phyloP scores from a whole-genome alignment of 1,140 invertebrate species.

The Drosophila mojavensis region DNA sequence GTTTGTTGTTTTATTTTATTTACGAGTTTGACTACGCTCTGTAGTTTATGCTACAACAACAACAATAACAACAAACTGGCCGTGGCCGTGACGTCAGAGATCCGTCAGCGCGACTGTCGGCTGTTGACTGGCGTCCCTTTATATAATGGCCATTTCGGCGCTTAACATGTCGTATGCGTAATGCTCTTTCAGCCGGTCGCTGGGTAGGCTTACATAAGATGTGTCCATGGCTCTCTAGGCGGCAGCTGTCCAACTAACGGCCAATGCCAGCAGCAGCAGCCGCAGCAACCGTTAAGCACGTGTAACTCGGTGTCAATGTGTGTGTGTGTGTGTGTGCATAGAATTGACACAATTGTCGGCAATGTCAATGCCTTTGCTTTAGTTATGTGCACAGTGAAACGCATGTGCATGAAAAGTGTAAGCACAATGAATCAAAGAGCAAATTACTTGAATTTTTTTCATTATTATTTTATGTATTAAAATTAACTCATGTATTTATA shows the following conservation, averaged over 20 bases:
- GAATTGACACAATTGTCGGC: constrained; percentile 75
- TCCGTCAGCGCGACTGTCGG: constrained; percentile 11
- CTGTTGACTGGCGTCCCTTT: constrained; percentile 10
- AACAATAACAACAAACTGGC: too few relatives aligned
- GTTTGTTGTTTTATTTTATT: constrained; percentile 26
- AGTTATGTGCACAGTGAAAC: constrained; percentile 44
- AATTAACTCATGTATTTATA: too few relatives aligned
- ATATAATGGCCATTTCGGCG: constrained; percentile 36
- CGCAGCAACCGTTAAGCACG: constrained; percentile 50
- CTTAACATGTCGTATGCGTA: constrained; percentile 49
- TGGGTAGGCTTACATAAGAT: constrained; percentile 43
- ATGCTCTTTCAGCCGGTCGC: constrained; percentile 27
- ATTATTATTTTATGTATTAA: too few relatives aligned
- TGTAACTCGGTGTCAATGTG: constrained; percentile 30
- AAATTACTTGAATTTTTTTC: too few relatives aligned
- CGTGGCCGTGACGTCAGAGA: constrained; percentile 48
- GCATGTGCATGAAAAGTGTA: background rate
- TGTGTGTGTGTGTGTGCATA: constrained; percentile 29
- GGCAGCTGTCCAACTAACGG: constrained; percentile 15
- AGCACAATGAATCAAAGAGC: background rate
- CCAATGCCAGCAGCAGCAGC: constrained; percentile 7
- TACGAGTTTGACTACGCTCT: constrained; percentile 6
- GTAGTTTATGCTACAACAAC: constrained; percentile 18
- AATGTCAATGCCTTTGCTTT: constrained; percentile 75
- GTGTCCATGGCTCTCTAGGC: constrained; percentile 24